Base-by-base conservation (phyloP, 2,888 invertebrate genomes). In the Microctonus hyperodae region DNA sequence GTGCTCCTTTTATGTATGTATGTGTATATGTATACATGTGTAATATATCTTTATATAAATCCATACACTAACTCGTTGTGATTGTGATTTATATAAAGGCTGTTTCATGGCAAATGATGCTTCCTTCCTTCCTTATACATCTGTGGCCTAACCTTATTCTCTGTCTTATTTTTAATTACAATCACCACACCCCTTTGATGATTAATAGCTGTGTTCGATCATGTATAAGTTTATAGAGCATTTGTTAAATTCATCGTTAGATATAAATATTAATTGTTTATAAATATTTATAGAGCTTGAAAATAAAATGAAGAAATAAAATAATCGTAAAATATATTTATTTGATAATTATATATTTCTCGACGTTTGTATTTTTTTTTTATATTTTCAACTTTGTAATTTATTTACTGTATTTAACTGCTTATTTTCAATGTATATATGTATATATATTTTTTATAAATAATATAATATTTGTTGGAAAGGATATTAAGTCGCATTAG, bases 51-150 rank as follows among this genome's bases (percentile, higher is more conserved):
- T 25, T 28, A 53, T 28, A 53, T 13, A 44, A 56, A 20, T 44
- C n/a, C 28, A 20, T 28, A 23, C n/a, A 25, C 28, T 44, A 22
- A 61, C 44, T 55, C 44, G 25, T 40, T 44, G 83, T 85, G 85
- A 86, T 87, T 80, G 86, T 86, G 84, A 88, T 88, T 86, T 86
- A 87, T n/a, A n/a, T 83, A 87, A 87, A 73, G 70, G 74, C 69
- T 64, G 31, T 55, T 55, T 53, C 57, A 22, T 35, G 37, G 53
- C 31, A 55, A 60, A 59, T 55, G 63, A 59, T 64, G 62, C 56
- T 64, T 37, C 28, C 59, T 31, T 44, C 37, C 68, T 56, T 31
- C 33, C 25, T 64, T 5, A 22, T 48, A 16, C 55, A 23, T 35
- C 23, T 22, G 51, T 48, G 35, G 22, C 33, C 53, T 25, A 28